Evolutionary conservation across 2,797 vertebrate genomes (phyloP), one percentile per base, ranked within the genome.

Genomic region (Galago senegalensis): DNA sequence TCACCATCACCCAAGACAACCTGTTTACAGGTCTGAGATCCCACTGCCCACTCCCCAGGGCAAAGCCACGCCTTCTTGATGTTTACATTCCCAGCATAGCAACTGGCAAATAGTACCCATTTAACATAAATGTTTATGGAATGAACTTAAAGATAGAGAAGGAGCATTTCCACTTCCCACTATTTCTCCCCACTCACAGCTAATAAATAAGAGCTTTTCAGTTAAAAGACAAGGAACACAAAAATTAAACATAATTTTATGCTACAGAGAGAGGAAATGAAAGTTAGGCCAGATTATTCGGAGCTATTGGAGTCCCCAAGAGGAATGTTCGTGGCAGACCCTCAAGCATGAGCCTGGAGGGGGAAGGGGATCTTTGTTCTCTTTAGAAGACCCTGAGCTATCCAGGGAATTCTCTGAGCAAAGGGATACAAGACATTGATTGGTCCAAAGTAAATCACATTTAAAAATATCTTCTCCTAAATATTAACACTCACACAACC

Each of bases 151-250:
- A 87, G 82, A 46, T 43, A 20, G 63, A 70, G 63, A 86, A 72
- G 53, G 65, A 53, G 34, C 23, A 79, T 70, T 70, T 84, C 76
- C 18, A 83, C 29, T 43, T 49, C 31, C 60, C 23, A 43, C 3
- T 25, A 12, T 8, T 25, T 17, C 34, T 21, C 49, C 4, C 27
- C 0, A 87, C 27, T 73, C 49, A 86, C 2, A 49, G 69, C 27
- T 85, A 53, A 93, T 8, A 95, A 92, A 65, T 31, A 88, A 80
- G 37, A 49, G 20, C 31, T 65, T 83, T 69, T 93, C 40, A 7
- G 63, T 94, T 95, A 91, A 83, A 96, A 93, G 70, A 91, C 69
- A 94, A 95, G 87, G 69, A 93, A 92, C 58, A 29, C 37, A 69
- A 43, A 94, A 79, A 86, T 67, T 18, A 89, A 89, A 84, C 43